Percentiles rank a stretch among this genome's conserved stretches.
Evolutionary conservation across 1,140 invertebrate species (phyloP).

Genomic region (Brachionus plicatilis): DNA sequence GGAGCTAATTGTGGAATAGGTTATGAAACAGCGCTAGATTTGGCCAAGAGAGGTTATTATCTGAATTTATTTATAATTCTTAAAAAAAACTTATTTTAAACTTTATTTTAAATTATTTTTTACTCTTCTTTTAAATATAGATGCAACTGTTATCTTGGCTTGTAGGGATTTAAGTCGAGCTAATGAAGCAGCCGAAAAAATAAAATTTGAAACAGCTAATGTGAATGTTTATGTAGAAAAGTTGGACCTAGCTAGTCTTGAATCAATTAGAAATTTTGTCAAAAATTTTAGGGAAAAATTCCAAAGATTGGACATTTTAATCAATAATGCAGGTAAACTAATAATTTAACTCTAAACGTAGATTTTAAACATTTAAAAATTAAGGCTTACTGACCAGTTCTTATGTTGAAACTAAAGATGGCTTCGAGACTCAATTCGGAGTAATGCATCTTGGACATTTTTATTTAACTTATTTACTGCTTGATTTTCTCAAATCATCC

Average conservation of each 20-base stretch:
- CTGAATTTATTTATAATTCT: too few species aligned
- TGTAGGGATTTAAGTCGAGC: conserved; percentile 49
- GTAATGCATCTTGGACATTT: conserved; percentile 2
- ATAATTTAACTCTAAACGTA: too few species aligned
- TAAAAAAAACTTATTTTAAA: too few species aligned
- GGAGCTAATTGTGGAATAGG: conserved; percentile 41
- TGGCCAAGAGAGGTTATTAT: conserved; percentile 11
- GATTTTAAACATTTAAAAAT: not conserved
- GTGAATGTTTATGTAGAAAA: conserved; percentile 46
- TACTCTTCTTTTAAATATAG: not conserved
- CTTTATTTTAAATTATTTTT: too few species aligned
- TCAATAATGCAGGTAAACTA: conserved; percentile 51
- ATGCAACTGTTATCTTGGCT: conserved; percentile 47
- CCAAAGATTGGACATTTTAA: conserved; percentile 47
- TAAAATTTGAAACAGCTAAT: conserved; percentile 49
- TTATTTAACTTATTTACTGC: not conserved
- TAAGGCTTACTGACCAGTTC: conserved; percentile 57
- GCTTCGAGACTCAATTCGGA: conserved; percentile 5
- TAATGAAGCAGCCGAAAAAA: conserved; percentile 50
- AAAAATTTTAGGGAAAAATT: conserved; percentile 46
- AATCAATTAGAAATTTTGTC: conserved; percentile 47
- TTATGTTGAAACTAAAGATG: not conserved
- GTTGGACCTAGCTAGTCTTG: conserved; percentile 47
- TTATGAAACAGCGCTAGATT: conserved; percentile 10
- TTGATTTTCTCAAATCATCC: not conserved